A percentile compares a stretch with the other conserved stretches of the same genome.
Evolutionary conservation across 1,140 invertebrate genomes (phyloP).

Genomic region (Acromyrmex heyeri): DNA sequence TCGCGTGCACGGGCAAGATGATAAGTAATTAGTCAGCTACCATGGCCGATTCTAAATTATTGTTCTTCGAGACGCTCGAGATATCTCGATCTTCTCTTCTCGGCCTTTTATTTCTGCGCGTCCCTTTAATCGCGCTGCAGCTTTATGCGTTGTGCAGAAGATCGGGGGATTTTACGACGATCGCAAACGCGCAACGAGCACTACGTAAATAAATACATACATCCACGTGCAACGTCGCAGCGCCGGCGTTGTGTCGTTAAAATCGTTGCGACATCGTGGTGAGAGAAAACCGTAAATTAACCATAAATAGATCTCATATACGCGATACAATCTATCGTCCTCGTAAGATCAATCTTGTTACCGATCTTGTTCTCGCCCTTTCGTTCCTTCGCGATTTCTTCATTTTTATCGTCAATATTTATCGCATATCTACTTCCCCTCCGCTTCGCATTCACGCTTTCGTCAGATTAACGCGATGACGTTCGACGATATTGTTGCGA

Average conservation of each 20-base stretch:
- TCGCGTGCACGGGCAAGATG: neutral
- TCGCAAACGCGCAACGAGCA: conserved; percentile 4
- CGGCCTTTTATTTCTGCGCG: neutral
- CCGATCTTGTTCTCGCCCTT: neutral
- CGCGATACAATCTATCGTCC: conserved; percentile 42
- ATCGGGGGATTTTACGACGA: conserved; percentile 28
- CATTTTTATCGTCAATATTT: conserved; percentile 41
- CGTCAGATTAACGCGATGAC: conserved; percentile 64
- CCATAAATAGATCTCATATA: conserved; percentile 35
- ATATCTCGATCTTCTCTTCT: conserved; percentile 1
- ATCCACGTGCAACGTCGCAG: neutral
- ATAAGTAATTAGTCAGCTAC: conserved; percentile 43
- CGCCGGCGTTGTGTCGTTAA: neutral
- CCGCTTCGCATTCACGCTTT: conserved; percentile 26
- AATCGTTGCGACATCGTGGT: conserved; percentile 1
- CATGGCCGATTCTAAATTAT: conserved; percentile 30
- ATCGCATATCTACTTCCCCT: neutral
- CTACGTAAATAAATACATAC: conserved; percentile 29
- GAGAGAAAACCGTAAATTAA: conserved; percentile 28
- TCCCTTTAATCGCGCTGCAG: conserved; percentile 6
- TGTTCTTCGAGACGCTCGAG: conserved; percentile 14
- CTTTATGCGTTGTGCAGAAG: conserved; percentile 12
- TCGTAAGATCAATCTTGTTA: conserved; percentile 49
- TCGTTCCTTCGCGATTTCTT: neutral
- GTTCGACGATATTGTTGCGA: conserved; percentile 53